These are phyloP conservation scores for Odontamblyopus lacepedii DNA, from an alignment of 2,797 vertebrate species.

Conservation along the genomic window DNA sequence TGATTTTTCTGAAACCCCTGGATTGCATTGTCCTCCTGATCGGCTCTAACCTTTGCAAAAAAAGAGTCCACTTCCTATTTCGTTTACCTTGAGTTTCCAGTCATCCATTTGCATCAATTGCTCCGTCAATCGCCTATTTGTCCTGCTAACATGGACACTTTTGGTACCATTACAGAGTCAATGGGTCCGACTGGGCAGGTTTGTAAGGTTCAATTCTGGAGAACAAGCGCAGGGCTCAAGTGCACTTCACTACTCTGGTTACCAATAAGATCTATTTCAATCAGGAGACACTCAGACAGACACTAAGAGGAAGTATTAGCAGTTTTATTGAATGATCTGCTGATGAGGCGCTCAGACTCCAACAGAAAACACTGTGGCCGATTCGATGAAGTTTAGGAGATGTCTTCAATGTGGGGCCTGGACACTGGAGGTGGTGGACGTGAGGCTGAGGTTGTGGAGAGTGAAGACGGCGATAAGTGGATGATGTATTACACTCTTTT, in stretches of 20 bases:
- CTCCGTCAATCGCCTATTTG: background rate
- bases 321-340: too few relatives aligned
- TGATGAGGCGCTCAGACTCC: too few relatives aligned
- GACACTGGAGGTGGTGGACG: too few relatives aligned
- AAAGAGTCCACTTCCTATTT: background rate
- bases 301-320: too few relatives aligned
- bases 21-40: background rate
- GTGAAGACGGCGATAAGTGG: too few relatives aligned
- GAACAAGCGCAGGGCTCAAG: background rate
- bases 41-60: background rate
- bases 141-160: background rate
- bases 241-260: constrained; percentile 8
- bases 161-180: background rate
- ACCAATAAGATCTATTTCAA: constrained; percentile 26
- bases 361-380: too few relatives aligned
- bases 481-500: too few relatives aligned
- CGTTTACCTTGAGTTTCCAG: background rate
- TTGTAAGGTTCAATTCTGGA: background rate
- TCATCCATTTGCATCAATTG: background rate
- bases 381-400: too few relatives aligned
- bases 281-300: too few relatives aligned
- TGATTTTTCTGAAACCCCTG: background rate
- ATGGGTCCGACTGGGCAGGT: background rate
- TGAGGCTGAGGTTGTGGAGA: too few relatives aligned
- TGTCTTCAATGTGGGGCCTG: too few relatives aligned